These are phyloP conservation scores for Cataglyphis cursor DNA, from an alignment of 2,888 invertebrate genomes.

Conservation along the genomic window DNA sequence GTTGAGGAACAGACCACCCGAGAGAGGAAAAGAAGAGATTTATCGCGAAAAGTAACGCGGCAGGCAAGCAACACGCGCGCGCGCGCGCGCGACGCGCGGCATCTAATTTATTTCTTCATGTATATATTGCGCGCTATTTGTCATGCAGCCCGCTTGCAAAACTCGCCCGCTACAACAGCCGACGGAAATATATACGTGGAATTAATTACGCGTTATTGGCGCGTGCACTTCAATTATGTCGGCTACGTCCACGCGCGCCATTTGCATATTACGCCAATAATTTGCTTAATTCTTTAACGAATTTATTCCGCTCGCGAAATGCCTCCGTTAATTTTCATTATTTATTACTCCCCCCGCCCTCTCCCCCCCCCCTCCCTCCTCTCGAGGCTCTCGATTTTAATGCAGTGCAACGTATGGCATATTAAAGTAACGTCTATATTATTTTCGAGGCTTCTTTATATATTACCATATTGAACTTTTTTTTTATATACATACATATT, in stretches of 20 bases:
- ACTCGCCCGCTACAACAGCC: slow-evolving; percentile 3
- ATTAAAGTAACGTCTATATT: background rate
- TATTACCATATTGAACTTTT: background rate
- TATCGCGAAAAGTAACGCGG: slow-evolving; percentile 12
- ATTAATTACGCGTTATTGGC: slow-evolving; percentile 29
- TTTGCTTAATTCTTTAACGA: slow-evolving; percentile 19
- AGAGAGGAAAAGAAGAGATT: slow-evolving; percentile 34
- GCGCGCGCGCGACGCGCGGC: background rate
- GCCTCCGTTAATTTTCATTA: slow-evolving; percentile 9
- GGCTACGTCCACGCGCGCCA: background rate
- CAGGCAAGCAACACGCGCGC: background rate
- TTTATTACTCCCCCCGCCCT: background rate
- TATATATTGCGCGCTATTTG: slow-evolving; percentile 28
- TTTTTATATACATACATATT: background rate
- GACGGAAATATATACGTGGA: slow-evolving; percentile 22
- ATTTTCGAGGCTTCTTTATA: background rate
- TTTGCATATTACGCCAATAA: slow-evolving; percentile 10
- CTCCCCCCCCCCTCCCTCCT: background rate
- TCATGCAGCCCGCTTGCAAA: background rate
- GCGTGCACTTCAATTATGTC: slow-evolving; percentile 21
- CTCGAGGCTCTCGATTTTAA: background rate
- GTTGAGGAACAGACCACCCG: slow-evolving; percentile 17
- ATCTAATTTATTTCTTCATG: slow-evolving; percentile 28
- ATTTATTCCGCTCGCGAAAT: background rate
- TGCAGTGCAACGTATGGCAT: background rate